Conservation (phyloP, 2,113 vertebrate species). For the Platichthys flesus region DNA sequence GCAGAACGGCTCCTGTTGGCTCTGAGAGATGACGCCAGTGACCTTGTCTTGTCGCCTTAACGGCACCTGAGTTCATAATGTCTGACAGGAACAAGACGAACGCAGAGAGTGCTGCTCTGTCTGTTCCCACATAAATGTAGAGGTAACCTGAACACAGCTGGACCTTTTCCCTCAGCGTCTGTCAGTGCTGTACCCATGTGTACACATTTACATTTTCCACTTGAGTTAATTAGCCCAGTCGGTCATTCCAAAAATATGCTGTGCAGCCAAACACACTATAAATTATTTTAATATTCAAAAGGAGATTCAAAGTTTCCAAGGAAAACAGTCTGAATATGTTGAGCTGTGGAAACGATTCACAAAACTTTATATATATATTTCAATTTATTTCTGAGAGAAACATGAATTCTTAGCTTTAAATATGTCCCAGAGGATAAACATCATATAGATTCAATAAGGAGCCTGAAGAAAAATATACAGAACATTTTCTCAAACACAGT, state of each 20-base stretch:
- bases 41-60: slow-evolving; percentile 55
- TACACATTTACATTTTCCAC: background rate
- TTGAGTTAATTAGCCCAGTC: background rate
- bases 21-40: slow-evolving; percentile 53
- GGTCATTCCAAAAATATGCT: background rate
- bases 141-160: slow-evolving; percentile 10
- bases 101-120: background rate
- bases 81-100: slow-evolving; percentile 39
- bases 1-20: slow-evolving; percentile 36
- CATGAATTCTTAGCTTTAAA: background rate
- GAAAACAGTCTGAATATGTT: background rate
- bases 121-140: background rate
- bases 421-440: background rate
- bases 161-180: slow-evolving; percentile 2
- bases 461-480: background rate
- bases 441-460: background rate
- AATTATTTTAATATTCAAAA: too few relatives aligned
- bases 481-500: background rate
- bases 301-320: background rate
- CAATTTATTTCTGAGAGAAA: background rate
- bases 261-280: background rate
- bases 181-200: background rate
- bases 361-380: background rate
- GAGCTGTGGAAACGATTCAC: background rate
- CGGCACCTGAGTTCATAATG: slow-evolving; percentile 26